Base-by-base conservation (phyloP, 2,113 vertebrate genomes). In the Toxotes chatareus region DNA sequence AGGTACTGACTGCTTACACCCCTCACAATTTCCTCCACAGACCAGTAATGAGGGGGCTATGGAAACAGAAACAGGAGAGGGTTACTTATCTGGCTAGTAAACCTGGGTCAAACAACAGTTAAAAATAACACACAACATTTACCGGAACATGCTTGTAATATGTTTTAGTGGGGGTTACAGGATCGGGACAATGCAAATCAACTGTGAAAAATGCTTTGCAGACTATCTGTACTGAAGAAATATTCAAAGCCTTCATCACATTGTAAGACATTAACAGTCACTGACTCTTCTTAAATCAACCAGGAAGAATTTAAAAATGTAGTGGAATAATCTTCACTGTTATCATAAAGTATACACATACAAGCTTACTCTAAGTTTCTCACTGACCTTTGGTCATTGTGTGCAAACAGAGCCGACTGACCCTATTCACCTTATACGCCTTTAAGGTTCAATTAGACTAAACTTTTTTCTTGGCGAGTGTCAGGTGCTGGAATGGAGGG, bases 21-120 rank as follows among this genome's bases (percentile, higher is more conserved):
- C 89, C 80, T 93, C 36, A 97, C 91, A 80, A 99, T 97, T 80
- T 98, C 96, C 77, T 98, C 96, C 71, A 98, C 94, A 62, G 95
- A 95, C 97, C 96, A 98, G 57, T 96, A 95, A 77, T 95, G 93
- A 34, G 89, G 91, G 44, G 93, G 93, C 96, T 97, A 55, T 1
- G 82, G 56, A 59, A 42, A 73, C 21, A 69, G 47, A 80, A 78
- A 77, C 23, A 78, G 17, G 62, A 63, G 36, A 12, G 17, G 57
- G 67, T 80, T 78, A 83, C 9, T 57, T 34, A 6, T 27, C 5
- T 53, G 14, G 9, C 14, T 2, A 13, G 14, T 34, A 21, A 65
- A 78, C 21, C 23, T 16, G 11, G 4, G 19, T 47, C 61, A 82
- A 44, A 76, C 2, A 55, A 9, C 10, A 38, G 31, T 4, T 76